These are phyloP conservation scores for Sebastes matsubarae DNA, from an alignment of 2,797 vertebrate species.

Conservation along the genomic window DNA sequence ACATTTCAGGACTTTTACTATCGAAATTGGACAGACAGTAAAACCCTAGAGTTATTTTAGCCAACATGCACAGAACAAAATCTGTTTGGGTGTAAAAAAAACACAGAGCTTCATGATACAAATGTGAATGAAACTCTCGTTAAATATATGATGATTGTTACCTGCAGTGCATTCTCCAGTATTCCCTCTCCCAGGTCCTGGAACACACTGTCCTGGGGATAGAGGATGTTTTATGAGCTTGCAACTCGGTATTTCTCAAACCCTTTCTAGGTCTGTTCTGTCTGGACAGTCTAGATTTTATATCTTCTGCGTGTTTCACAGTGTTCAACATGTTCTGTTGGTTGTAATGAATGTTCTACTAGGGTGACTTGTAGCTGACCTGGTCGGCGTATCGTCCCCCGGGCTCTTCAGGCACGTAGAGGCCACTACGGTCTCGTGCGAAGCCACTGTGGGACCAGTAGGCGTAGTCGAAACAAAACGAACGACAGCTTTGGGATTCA, in stretches of 20 bases:
- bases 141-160: constrained; percentile 7
- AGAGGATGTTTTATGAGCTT: not conserved
- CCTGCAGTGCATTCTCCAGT: constrained; percentile 85
- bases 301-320: not conserved
- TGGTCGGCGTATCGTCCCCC: constrained; percentile 82
- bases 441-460: constrained; percentile 87
- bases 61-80: not conserved
- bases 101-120: not conserved
- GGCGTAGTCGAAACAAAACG: constrained; percentile 84
- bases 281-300: not conserved
- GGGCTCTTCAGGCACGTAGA: constrained; percentile 79
- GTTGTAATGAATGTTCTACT: not conserved
- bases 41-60: not conserved
- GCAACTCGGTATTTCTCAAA: not conserved
- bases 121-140: not conserved
- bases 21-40: not conserved
- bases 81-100: not conserved
- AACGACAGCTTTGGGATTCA: constrained; percentile 75
- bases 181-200: constrained; percentile 84
- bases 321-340: not conserved
- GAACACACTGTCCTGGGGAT: constrained; percentile 81
- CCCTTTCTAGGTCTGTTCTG: not conserved
- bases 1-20: not conserved
- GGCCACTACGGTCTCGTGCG: constrained; percentile 70
- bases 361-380: constrained; percentile 46